Base-by-base conservation (phyloP, 2,797 vertebrate species). In the Brachyrhaphis roseni region DNA sequence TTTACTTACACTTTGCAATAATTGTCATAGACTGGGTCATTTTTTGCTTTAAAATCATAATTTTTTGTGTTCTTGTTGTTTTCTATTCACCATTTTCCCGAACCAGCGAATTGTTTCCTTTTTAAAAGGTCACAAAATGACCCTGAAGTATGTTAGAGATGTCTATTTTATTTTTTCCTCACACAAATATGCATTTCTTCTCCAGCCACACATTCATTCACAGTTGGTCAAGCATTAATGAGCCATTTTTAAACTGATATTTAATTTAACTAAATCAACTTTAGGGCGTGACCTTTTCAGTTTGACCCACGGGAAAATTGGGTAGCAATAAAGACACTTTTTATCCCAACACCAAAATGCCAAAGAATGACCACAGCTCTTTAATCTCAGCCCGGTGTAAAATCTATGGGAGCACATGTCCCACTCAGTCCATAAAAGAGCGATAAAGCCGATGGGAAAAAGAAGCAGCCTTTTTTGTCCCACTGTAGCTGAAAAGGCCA, bases 401-500 rank as follows among this genome's bases (percentile, higher is more conserved):
- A 91, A 80, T 83, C 86, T 62, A 80, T 72, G 88, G 83, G 82
- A 86, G 86, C 79, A 85, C 79, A 82, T 89, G 91, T 92, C 92
- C 92, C 90, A 91, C 90, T 88, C 85, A 87, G 74, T 90, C 86
- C 82, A 90, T 92, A 81, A 92, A 94, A 87, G 88, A 82, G 78
- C 26, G 41, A 92, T 91, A 79, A 92, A 94, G 83, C 86, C 77
- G 5, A 23, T 82, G 82, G 90, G 92, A 87, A 92, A 92, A 89
- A 87, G 78, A 85, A 82, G 77, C 73, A 78, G 81, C 86, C 75
- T 80, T 77, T 78, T 88, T 88, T 15, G 55, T 86, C 79, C 76
- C 89, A 89, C 91, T 86, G 89, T 92, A 88, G 91, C 89, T 86
- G 82, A 90, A 93, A 94, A 91, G 89, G 84, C 85, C 90, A 91